Conservation (phyloP, 2,113 vertebrate genomes). For the Corythaixoides concolor region DNA sequence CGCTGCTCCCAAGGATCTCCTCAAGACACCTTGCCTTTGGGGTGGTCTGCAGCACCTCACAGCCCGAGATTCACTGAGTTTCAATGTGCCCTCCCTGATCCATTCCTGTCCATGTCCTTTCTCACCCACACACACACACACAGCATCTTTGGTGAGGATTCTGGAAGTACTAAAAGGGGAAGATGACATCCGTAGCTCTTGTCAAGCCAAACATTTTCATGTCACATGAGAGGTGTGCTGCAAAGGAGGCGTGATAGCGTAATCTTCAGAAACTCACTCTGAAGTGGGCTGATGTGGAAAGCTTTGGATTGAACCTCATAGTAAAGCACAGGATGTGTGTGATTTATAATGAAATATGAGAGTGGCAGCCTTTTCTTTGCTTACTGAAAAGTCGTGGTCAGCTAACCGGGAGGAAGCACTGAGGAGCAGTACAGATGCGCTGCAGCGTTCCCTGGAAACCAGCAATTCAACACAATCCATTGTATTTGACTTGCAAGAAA, state of each 20-base stretch:
- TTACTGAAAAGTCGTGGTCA: background rate
- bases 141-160: background rate
- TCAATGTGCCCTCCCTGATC: background rate
- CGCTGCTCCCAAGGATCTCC: accelerated
- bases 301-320: background rate
- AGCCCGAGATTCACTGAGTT: accelerated
- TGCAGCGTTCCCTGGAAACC: background rate
- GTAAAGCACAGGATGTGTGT: background rate
- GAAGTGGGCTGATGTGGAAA: background rate
- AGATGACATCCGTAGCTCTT: background rate
- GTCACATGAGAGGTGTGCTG: background rate
- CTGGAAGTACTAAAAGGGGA: background rate
- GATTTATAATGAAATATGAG: accelerated
- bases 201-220: background rate
- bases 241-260: background rate
- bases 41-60: background rate
- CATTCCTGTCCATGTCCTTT: background rate
- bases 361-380: background rate
- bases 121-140: background rate
- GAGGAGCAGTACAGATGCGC: background rate
- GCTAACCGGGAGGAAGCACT: background rate
- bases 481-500: background rate
- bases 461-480: background rate
- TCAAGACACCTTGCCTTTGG: background rate
- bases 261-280: background rate